These are phyloP conservation scores for Solen grandis DNA, from an alignment of 1,140 invertebrate genomes.

Conservation along the genomic window DNA sequence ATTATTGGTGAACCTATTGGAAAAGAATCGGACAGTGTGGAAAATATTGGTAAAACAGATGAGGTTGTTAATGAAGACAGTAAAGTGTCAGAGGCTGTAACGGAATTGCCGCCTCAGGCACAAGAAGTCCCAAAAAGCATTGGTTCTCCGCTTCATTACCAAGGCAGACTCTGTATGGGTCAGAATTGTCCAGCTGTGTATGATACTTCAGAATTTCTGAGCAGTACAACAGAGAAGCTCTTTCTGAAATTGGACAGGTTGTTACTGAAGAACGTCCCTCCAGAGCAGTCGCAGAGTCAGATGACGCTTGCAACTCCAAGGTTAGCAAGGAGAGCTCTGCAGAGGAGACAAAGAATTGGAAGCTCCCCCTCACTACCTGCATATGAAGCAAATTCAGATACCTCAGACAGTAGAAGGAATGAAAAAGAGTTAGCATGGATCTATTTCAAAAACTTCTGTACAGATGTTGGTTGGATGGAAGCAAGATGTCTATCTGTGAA, in stretches of 20 bases:
- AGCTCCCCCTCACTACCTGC: constrained; percentile 19
- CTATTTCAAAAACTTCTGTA: constrained; percentile 36
- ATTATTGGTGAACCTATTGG: too few species aligned
- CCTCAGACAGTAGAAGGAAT: constrained; percentile 6
- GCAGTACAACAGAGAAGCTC: constrained; percentile 22
- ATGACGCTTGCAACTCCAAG: constrained; percentile 23
- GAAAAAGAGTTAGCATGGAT: constrained; percentile 30
- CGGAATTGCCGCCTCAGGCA: too few species aligned
- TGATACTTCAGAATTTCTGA: constrained; percentile 8
- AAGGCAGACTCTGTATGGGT: neutral
- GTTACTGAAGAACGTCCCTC: constrained; percentile 4
- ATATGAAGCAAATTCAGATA: neutral
- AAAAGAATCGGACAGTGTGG: too few species aligned
- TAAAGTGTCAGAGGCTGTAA: neutral
- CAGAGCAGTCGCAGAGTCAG: constrained; percentile 24
- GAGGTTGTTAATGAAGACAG: neutral
- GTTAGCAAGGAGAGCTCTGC: constrained; percentile 1
- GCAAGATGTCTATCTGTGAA: neutral
- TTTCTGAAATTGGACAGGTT: constrained; percentile 43
- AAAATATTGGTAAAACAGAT: neutral
- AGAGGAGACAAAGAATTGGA: constrained; percentile 31
- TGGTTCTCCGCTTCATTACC: constrained; percentile 1
- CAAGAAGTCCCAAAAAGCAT: too few species aligned
- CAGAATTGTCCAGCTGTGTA: neutral
- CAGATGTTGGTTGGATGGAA: constrained; percentile 24